Base-by-base conservation (phyloP, 2,797 vertebrate species). In the Cichlasoma orientale region DNA sequence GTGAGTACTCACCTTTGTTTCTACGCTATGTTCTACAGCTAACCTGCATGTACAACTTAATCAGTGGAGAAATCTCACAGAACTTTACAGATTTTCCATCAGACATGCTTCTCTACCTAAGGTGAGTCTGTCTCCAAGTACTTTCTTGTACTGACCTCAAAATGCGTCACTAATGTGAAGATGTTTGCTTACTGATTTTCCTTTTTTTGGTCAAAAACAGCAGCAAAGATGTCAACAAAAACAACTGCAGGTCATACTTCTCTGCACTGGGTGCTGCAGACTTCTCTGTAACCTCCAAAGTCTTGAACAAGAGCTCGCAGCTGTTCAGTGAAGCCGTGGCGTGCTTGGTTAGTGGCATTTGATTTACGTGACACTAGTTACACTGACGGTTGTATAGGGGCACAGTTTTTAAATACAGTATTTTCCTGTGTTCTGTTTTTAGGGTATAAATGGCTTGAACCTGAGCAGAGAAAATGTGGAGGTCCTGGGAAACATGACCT, bases 21-120 rank as follows among this genome's bases (percentile, higher is more conserved):
- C 21, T 7, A 16, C 12, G 33, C 58, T 19, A 1, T 87, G 25
- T 71, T 69, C 63, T 70, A 5, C 77, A 95, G 94, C 78, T 95
- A 41, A 93, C 92, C 23, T 95, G 94, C 88, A 95, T 95, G 94
- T 82, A 90, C 87, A 91, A 91, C 83, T 79, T 87, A 16, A 13
- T 94, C 16, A 82, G 70, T 57, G 85, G 59, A 12, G 27, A 79
- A 4, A 9, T 85, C 29, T 68, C 76, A 12, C 69, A 90, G 71
- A 84, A 50, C 56, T 95, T 94, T 25, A 78, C 55, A 50, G 90
- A 93, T 11, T 88, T 94, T 63, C 94, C 94, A 3, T 52, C 92
- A 77, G 94, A 93, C 47, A 75, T 95, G 88, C 88, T 95, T 25
- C 91, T 95, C 7, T 95, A 92, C 82, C 89, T 92, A 19, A 82